A percentile compares a stretch with the other conserved stretches of the same genome.
Conservation (phyloP, 1,140 invertebrate genomes). For the Halyomorpha halys region DNA sequence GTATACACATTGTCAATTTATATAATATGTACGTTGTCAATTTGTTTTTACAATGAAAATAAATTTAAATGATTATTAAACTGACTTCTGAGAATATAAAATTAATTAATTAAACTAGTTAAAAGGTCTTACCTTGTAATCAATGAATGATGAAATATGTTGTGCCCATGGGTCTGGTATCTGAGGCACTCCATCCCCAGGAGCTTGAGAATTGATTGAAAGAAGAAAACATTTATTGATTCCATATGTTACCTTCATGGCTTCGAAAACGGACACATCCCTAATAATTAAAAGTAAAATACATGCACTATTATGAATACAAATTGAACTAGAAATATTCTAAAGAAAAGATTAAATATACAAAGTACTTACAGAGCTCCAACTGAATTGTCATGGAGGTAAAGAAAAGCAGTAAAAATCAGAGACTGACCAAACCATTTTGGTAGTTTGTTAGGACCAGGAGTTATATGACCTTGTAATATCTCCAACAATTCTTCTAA, state of each 20-base stretch:
- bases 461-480: constrained; percentile 64
- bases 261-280: constrained; percentile 69
- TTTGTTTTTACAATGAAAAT: too few species aligned
- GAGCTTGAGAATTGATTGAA: constrained; percentile 68
- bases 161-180: constrained; percentile 74
- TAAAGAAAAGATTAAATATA: constrained; percentile 18
- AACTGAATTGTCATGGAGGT: constrained; percentile 73
- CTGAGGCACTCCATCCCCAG: constrained; percentile 44
- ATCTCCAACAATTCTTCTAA: constrained; percentile 66
- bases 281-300: constrained; percentile 42
- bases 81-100: not conserved
- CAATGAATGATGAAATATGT: constrained; percentile 54
- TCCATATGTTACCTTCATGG: constrained; percentile 75
- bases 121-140: constrained; percentile 33
- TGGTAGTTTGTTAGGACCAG: constrained; percentile 61
- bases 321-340: not conserved
- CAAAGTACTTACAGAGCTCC: constrained; percentile 43
- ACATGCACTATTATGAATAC: not conserved
- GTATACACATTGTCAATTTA: too few species aligned
- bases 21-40: too few species aligned
- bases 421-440: constrained; percentile 80
- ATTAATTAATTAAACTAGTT: not conserved
- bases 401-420: constrained; percentile 64
- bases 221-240: constrained; percentile 75
- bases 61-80: too few species aligned